Base-by-base conservation (phyloP, 2,888 invertebrate genomes). In the Drosophila pseudotalamancana region DNA sequence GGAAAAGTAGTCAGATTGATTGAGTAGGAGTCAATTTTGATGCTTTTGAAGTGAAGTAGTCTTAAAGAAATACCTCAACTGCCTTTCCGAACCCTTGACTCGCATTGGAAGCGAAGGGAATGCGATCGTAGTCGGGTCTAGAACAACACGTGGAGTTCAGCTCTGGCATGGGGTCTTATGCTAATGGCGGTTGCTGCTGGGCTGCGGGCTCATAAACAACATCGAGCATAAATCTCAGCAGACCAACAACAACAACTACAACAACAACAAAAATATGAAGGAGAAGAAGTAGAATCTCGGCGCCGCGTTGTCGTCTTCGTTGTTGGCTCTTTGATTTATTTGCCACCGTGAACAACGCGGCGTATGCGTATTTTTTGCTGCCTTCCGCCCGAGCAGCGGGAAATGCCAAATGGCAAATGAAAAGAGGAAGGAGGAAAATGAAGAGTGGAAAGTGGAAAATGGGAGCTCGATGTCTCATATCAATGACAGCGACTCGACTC, bases 401-500 rank as follows among this genome's bases (percentile, higher is more conserved):
- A 16, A 11, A 8, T 14, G 2, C 18, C 3, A 6, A 23, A 3
- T 23, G 23, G 23, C 4, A 6, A 23, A 6, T 23, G 32, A 14
- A 23, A 19, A n/a, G 9, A 11, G 23, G 39, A 21, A 8, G 5
- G 35, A 4, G 35, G 6, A 16, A 16, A 11, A 8, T 14, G 2
- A 19, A 23, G 23, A 23, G 4, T 23, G 23, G 23, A 6, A 6
- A 23, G 23, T 23, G 32, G 16, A 23, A 19, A n/a, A n/a, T 19
- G 68, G 11, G 57, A 49, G 6, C 65, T 63, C 62, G 61, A 48
- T 35, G 32, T n/a, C 73, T 59, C 71, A 55, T 80, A 81, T 80
- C 79, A 84, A 81, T 80, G 85, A 80, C 85, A 78, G 59, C 65
- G 29, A 35, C n/a, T 63, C 62, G 55, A 75, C 67, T 77, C 68